Percentiles rank a stretch among this genome's conserved stretches.
phyloP scores from a whole-genome alignment of 23 tunicate species.

The Halocynthia roretzi region DNA sequence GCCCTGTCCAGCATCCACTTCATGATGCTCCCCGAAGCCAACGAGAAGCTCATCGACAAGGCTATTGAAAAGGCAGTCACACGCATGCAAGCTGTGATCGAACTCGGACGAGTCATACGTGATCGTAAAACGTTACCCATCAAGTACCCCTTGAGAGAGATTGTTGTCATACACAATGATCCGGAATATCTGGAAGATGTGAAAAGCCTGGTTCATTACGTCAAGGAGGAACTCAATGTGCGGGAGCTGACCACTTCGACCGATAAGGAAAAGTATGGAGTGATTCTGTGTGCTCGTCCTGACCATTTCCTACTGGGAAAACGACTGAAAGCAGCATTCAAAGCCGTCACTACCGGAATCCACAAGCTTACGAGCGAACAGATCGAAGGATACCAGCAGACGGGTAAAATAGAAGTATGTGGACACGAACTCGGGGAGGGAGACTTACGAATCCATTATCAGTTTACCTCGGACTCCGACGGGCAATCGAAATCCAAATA shows the following conservation, averaged over 20 bases:
- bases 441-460: constrained; percentile 57
- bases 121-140: constrained; percentile 88
- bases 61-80: constrained; percentile 79
- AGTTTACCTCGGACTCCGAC: constrained; percentile 32
- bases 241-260: constrained; percentile 70
- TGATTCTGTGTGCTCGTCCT: constrained; percentile 79
- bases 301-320: constrained; percentile 84
- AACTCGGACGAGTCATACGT: constrained; percentile 87
- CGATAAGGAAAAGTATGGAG: constrained; percentile 83
- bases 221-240: constrained; percentile 89
- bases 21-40: constrained; percentile 79
- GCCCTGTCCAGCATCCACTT: constrained; percentile 61
- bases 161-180: constrained; percentile 95
- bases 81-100: constrained; percentile 90
- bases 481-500: constrained; percentile 31
- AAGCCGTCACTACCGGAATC: constrained; percentile 66
- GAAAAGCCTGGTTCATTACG: constrained; percentile 57
- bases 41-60: constrained; percentile 59
- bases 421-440: constrained; percentile 46
- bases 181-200: constrained; percentile 67
- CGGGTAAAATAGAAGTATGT: constrained; percentile 36
- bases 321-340: constrained; percentile 87
- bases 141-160: constrained; percentile 95
- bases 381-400: constrained; percentile 41
- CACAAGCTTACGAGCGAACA: constrained; percentile 32